Evolutionary conservation across 2,113 vertebrate genomes (phyloP), one percentile per base, ranked within the genome.

Genomic region (Melanocharis versteri): DNA sequence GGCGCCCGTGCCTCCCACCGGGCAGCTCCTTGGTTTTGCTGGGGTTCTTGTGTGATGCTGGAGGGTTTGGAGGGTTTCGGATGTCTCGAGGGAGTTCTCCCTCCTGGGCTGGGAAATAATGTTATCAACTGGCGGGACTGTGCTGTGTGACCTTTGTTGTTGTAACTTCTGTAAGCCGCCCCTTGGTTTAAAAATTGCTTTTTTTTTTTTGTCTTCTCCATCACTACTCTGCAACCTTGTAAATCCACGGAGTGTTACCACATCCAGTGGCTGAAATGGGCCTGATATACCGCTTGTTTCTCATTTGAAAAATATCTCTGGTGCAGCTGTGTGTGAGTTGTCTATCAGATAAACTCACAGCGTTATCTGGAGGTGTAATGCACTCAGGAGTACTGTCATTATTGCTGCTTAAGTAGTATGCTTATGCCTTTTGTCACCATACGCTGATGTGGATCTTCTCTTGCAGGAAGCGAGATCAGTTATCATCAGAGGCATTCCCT

Each of bases 1-100:
- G 26, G 20, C 1, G 8, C 14, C 33, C 4, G 24, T 5, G 37
- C 26, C 28, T 48, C 7, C 35, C 0, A 0, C 14, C 3, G 6
- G 23, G 15, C 15, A 10, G 23, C 10, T 47, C 20, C 5, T 44
- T 7, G 13, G 40, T 1, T 60, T 47, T 42, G 31, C 13, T 61
- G 0, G 21, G 10, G 28, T 0, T 68, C 13, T 30, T 30, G 26
- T 11, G 18, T 0, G 26, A 13, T 39, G 26, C n/a, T 0, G 7
- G 40, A 35, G 47, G 5, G 39, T 37, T 39, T 10, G 10, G 37
- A 51, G 21, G 27, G n/a, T n/a, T n/a, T n/a, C n/a, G n/a, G 66
- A 37, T 48, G 24, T 13, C 10, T 54, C 0, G 5, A 39, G 31
- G n/a, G 39, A 48, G 8, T 20, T 66, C 16, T 9, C 2, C 11